These are phyloP conservation scores for Argyra leucocephala DNA, from an alignment of 2,888 invertebrate genomes.

Conservation along the genomic window DNA sequence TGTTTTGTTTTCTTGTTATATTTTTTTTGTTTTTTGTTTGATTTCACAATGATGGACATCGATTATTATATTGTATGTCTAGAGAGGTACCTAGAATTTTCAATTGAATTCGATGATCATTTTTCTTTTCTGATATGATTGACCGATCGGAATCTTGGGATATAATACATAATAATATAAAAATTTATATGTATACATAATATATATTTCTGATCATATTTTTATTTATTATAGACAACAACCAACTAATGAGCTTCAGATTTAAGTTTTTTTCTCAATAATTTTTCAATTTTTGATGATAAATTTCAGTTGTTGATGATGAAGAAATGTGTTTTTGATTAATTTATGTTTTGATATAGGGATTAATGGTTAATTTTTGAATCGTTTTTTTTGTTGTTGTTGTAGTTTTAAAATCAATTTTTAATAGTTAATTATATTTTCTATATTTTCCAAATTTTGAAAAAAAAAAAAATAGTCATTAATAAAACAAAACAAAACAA, in stretches of 20 bases:
- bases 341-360: conserved; percentile 1
- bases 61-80: background rate
- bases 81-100: background rate
- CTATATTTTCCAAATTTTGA: too few species aligned
- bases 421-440: too few species aligned
- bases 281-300: too few species aligned
- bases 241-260: background rate
- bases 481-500: too few species aligned
- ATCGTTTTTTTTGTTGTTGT: background rate
- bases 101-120: background rate
- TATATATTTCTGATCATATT: background rate
- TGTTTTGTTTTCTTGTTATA: background rate
- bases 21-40: background rate
- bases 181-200: background rate
- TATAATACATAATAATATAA: background rate
- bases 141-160: too few species aligned
- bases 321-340: background rate
- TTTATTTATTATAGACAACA: background rate
- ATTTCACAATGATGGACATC: background rate
- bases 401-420: too few species aligned
- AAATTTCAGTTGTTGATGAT: too few species aligned
- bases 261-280: background rate
- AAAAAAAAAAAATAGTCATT: too few species aligned
- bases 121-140: background rate
- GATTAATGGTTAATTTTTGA: background rate